phyloP scores from a whole-genome alignment of 2,113 vertebrate species.

The Nothoprocta perdicaria region DNA sequence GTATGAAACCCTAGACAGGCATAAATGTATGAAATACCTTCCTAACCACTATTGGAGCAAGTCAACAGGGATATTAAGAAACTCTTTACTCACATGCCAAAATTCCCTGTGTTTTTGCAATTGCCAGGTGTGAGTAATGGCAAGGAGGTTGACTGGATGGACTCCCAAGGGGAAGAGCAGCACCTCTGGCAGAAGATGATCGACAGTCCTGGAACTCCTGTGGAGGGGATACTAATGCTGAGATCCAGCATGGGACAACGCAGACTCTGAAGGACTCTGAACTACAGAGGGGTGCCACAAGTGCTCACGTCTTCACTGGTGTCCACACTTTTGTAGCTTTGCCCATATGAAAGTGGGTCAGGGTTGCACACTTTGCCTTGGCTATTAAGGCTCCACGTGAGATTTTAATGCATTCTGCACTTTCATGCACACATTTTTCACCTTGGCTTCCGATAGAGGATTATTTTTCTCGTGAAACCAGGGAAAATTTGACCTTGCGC shows the following conservation, averaged over 20 bases:
- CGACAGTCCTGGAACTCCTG: slow-evolving; percentile 86
- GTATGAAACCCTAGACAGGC: background rate
- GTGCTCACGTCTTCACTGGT: background rate
- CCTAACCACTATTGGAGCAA: rapidly evolving
- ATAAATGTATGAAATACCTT: background rate
- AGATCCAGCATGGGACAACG: slow-evolving; percentile 91
- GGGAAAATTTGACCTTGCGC: background rate
- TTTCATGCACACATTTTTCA: background rate
- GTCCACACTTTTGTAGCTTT: background rate
- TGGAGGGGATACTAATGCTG: slow-evolving; percentile 93
- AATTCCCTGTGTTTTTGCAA: background rate
- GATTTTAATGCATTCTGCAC: slow-evolving; percentile 50
- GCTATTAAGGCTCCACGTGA: background rate
- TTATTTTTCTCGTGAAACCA: background rate
- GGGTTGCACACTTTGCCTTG: slow-evolving; percentile 4
- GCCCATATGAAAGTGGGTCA: background rate
- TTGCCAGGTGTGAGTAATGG: slow-evolving; percentile 88
- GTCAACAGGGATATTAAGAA: background rate
- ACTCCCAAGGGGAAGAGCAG: slow-evolving; percentile 92
- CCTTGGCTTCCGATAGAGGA: background rate
- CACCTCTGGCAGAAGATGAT: slow-evolving; percentile 93
- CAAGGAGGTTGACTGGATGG: slow-evolving; percentile 95
- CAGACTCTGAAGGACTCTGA: slow-evolving; percentile 71
- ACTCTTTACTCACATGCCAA: background rate
- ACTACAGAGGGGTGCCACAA: background rate